Percentiles rank a stretch among this genome's conserved stretches.
Conservation (phyloP, 2,113 vertebrate genomes). For the Muscicapa adusta region DNA sequence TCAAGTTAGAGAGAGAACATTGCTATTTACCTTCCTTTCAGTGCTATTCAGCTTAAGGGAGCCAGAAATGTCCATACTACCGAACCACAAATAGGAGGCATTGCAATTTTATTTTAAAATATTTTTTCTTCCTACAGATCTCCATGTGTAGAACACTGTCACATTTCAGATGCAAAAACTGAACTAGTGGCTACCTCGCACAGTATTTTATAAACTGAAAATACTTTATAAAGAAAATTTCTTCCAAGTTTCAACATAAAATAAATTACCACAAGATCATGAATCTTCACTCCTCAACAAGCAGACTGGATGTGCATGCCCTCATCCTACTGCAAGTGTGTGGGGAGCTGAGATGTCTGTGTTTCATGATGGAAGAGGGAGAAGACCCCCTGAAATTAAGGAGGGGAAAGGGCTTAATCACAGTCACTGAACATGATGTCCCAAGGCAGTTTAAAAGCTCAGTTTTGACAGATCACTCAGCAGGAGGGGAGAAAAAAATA, state of each 20-base stretch:
- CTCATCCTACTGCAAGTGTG: background rate
- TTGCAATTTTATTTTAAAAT: background rate
- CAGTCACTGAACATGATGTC: background rate
- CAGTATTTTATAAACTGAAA: background rate
- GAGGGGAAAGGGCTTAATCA: background rate
- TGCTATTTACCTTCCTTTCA: background rate
- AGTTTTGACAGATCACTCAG: background rate
- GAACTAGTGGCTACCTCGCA: background rate
- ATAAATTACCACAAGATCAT: background rate
- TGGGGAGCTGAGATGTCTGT: background rate
- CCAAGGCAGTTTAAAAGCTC: background rate
- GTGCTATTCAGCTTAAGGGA: background rate
- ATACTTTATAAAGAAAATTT: background rate
- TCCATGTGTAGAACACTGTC: background rate
- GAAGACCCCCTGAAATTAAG: background rate
- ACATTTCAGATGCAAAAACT: background rate
- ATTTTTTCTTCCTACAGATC: background rate
- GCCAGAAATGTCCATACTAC: background rate
- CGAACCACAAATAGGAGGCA: background rate
- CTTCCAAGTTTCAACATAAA: background rate
- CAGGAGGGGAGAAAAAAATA: background rate
- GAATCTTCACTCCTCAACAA: background rate
- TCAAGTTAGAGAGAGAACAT: background rate
- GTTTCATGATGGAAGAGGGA: background rate
- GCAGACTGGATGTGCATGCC: accelerated